These are phyloP conservation scores for Chionoecetes opilio DNA, from an alignment of 1,140 invertebrate genomes.

Conservation along the genomic window DNA sequence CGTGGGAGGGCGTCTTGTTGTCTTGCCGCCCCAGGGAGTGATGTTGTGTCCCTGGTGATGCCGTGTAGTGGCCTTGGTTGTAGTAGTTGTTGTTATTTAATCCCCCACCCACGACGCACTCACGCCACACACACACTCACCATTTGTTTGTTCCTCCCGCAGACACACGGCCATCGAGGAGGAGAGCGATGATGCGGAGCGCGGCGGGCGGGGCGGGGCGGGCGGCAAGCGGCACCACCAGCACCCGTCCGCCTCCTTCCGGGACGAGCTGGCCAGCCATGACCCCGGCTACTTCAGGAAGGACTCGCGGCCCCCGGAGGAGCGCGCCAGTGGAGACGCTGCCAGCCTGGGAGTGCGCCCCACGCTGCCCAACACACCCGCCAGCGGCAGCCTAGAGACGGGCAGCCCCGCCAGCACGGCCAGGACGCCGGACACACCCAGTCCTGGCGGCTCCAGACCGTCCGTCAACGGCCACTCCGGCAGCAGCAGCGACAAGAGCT, in stretches of 20 bases:
- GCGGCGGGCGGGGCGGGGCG: constrained; percentile 40
- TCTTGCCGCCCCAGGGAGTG: too few relatives aligned
- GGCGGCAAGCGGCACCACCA: constrained; percentile 63
- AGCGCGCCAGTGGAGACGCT: not conserved
- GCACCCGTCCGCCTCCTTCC: constrained; percentile 72
- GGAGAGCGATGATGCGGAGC: constrained; percentile 57
- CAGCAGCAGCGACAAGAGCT: constrained; percentile 22
- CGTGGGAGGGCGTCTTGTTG: too few relatives aligned
- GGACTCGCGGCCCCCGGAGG: constrained; percentile 68
- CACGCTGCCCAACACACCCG: not conserved
- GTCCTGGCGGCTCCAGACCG: constrained; percentile 13
- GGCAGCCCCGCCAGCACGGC: not conserved
- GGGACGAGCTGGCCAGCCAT: constrained; percentile 65
- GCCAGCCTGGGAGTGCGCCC: not conserved
- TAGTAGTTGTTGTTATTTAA: not conserved
- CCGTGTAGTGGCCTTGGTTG: not conserved
- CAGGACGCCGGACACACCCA: constrained; percentile 11
- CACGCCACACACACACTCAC: not conserved
- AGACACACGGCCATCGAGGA: constrained; percentile 77
- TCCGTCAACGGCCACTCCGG: constrained; percentile 41
- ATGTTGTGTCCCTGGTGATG: too few relatives aligned
- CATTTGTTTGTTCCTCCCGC: not conserved
- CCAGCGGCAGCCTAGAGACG: constrained; percentile 22
- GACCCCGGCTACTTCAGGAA: constrained; percentile 74
- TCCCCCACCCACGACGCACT: not conserved